These are phyloP conservation scores for Dolichotis patagonum DNA, from an alignment of 2,113 vertebrate species.

Conservation along the genomic window DNA sequence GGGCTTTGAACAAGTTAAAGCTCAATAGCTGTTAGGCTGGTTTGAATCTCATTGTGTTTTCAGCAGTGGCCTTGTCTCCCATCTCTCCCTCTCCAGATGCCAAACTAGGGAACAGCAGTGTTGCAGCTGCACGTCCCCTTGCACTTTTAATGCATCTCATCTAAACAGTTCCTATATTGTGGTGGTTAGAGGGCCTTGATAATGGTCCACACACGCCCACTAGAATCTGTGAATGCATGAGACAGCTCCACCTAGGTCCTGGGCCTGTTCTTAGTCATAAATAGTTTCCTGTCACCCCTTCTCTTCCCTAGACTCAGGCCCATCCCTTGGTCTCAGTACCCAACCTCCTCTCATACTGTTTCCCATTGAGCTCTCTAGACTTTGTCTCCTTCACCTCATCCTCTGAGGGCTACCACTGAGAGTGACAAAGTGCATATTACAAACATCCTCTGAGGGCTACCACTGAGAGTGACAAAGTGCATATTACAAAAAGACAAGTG, in stretches of 20 bases:
- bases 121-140: neutral
- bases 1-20: neutral
- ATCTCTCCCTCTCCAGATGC: neutral
- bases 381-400: neutral
- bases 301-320: neutral
- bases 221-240: neutral
- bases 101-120: neutral
- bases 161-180: fast-evolving
- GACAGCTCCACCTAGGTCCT: neutral
- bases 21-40: neutral
- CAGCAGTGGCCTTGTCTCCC: neutral
- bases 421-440: no score
- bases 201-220: fast-evolving
- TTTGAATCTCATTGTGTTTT: neutral
- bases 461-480: neutral
- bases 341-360: fast-evolving
- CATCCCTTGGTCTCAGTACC: neutral
- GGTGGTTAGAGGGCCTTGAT: fast-evolving
- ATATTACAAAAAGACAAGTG: neutral
- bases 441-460: neutral
- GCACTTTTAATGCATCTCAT: neutral
- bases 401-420: neutral
- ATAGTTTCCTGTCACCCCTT: neutral
- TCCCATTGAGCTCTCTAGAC: no score
- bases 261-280: neutral